phyloP scores from a whole-genome alignment of 2,888 invertebrate species.

The Hirudinaria manillensis region DNA sequence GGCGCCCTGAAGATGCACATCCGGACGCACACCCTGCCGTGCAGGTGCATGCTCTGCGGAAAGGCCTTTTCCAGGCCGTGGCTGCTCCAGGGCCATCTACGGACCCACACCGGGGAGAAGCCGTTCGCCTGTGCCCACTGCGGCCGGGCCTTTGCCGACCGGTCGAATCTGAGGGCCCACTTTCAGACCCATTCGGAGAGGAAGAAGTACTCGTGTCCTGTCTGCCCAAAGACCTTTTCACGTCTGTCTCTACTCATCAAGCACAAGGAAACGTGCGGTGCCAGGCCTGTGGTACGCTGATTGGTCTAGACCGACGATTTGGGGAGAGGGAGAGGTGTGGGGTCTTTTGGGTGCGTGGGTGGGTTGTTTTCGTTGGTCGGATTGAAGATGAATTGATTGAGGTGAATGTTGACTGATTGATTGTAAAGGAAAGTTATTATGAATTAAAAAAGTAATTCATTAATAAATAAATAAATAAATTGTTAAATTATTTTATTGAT shows the following conservation, averaged over 20 bases:
- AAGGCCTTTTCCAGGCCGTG: slow-evolving; percentile 95
- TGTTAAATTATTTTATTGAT: no score
- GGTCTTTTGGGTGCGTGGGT: neutral
- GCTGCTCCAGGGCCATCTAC: slow-evolving; percentile 91
- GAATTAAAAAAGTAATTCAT: no score
- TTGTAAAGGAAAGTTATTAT: no score
- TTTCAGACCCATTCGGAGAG: slow-evolving; percentile 94
- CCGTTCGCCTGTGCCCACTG: slow-evolving; percentile 93
- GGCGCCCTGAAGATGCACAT: slow-evolving; percentile 98
- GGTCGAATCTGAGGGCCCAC: slow-evolving; percentile 90
- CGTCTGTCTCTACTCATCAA: slow-evolving; percentile 89
- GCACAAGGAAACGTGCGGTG: slow-evolving; percentile 64
- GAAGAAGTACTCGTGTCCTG: slow-evolving; percentile 88
- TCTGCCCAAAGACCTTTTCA: slow-evolving; percentile 92
- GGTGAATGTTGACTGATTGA: neutral
- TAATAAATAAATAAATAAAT: no score
- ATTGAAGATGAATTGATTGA: neutral
- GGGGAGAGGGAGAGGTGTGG: neutral
- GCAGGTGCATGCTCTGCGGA: slow-evolving; percentile 90
- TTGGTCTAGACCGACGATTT: neutral
- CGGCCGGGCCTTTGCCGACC: slow-evolving; percentile 88
- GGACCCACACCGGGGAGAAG: slow-evolving; percentile 95
- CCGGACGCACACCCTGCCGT: slow-evolving; percentile 90
- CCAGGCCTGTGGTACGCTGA: neutral
- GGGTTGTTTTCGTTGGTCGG: neutral